phyloP scores from a whole-genome alignment of 2,888 invertebrate species.

The Tortricodes alternella region DNA sequence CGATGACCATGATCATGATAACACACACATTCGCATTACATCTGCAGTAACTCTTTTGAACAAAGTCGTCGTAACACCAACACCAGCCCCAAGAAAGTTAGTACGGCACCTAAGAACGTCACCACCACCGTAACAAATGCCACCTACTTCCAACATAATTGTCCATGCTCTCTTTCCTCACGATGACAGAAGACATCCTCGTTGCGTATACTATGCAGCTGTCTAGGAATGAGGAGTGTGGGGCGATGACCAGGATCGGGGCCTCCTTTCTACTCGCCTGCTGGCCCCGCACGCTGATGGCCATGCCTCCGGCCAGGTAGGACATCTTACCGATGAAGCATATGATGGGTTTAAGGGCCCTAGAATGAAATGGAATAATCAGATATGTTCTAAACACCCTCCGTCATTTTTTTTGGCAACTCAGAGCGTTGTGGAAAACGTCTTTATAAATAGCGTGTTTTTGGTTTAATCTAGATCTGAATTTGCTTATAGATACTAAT shows the following conservation, averaged over 20 bases:
- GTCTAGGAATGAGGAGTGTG: slow-evolving; percentile 95
- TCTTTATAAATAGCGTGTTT: no score
- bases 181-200: slow-evolving; percentile 92
- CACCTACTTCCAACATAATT: slow-evolving; percentile 94
- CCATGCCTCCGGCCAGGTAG: slow-evolving; percentile 90
- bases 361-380: slow-evolving; percentile 49
- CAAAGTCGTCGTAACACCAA: no score
- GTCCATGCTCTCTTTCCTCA: slow-evolving; percentile 90
- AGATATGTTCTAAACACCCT: no score
- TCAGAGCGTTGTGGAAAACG: no score
- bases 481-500: no score
- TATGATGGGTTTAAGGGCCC: slow-evolving; percentile 85
- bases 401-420: no score
- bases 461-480: no score
- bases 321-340: slow-evolving; percentile 89
- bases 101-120: background rate
- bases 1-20: no score
- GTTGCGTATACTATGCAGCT: slow-evolving; percentile 92
- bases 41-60: no score
- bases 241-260: slow-evolving; percentile 92
- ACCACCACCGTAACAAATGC: background rate
- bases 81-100: background rate
- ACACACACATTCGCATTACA: no score
- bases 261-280: slow-evolving; percentile 90
- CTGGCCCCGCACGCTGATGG: slow-evolving; percentile 88